These are phyloP conservation scores for Pithys albifrons DNA, from an alignment of 2,113 vertebrate genomes.

Conservation along the genomic window DNA sequence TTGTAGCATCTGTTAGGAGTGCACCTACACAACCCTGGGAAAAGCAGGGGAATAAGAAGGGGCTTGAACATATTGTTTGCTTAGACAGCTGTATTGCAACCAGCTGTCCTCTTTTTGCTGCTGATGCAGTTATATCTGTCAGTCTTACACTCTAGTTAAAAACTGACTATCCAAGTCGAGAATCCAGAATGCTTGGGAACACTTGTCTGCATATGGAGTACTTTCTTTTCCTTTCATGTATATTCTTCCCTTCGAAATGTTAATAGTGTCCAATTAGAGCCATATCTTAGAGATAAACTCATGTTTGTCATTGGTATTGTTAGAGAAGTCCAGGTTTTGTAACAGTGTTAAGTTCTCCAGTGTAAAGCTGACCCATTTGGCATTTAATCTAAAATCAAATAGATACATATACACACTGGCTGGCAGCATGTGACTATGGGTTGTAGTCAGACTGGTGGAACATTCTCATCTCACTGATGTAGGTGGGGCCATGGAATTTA, in stretches of 20 bases:
- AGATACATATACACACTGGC: not conserved
- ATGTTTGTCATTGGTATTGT: not conserved
- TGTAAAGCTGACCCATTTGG: not conserved
- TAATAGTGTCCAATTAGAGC: not conserved
- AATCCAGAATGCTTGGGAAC: not conserved
- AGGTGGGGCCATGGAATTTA: not conserved
- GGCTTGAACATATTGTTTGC: not conserved
- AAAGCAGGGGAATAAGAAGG: not conserved
- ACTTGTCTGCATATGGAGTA: accelerated
- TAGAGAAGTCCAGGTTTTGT: not conserved
- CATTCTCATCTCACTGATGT: not conserved
- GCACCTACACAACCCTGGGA: not conserved
- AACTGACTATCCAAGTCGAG: not conserved
- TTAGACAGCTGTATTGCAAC: not conserved
- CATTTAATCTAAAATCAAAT: not conserved
- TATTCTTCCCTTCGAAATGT: not conserved
- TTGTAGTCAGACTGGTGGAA: not conserved
- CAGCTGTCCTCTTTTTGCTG: not conserved
- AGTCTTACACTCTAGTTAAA: not conserved
- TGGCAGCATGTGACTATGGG: not conserved
- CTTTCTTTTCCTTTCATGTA: not conserved
- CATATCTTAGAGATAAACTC: not conserved
- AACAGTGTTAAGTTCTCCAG: not conserved
- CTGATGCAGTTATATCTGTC: not conserved
- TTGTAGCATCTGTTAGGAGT: not conserved